Evolutionary conservation across 2,113 vertebrate species (phyloP).

Genomic region (Platichthys flesus): DNA sequence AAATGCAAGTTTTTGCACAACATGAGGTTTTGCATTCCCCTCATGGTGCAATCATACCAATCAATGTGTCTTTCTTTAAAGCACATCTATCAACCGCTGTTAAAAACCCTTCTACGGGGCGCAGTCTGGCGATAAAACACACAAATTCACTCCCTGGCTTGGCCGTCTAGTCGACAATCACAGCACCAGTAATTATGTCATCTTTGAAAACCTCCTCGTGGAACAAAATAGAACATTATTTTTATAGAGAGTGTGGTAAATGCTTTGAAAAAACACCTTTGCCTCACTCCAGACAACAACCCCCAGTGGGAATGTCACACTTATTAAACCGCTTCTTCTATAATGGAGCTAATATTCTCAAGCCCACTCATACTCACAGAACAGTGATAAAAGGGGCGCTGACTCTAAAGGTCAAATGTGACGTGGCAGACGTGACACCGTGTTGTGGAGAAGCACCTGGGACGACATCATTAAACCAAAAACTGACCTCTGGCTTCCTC

Average conservation of each 20-base stretch:
- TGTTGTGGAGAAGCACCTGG: slow-evolving; percentile 32
- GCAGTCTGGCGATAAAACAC: slow-evolving; percentile 13
- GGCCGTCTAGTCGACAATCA: slow-evolving; percentile 34
- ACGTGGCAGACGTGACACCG: slow-evolving; percentile 38
- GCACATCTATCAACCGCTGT: slow-evolving; percentile 35
- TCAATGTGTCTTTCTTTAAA: slow-evolving; percentile 66
- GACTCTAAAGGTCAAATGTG: slow-evolving; percentile 55
- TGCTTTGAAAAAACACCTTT: not conserved
- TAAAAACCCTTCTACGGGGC: slow-evolving; percentile 20
- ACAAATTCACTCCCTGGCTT: slow-evolving; percentile 14
- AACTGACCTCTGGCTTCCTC: slow-evolving; percentile 43
- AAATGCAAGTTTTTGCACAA: slow-evolving; percentile 56
- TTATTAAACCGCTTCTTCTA: slow-evolving; percentile 31
- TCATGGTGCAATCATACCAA: slow-evolving; percentile 65
- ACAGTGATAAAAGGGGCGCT: not conserved
- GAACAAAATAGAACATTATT: slow-evolving; percentile 21
- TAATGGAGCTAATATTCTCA: slow-evolving; percentile 43
- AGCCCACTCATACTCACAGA: not conserved
- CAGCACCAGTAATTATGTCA: slow-evolving; percentile 28
- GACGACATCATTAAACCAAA: slow-evolving; percentile 37
- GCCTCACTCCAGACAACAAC: slow-evolving; percentile 29
- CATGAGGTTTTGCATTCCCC: slow-evolving; percentile 36
- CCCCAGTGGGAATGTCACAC: slow-evolving; percentile 44
- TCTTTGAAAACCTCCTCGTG: slow-evolving; percentile 13
- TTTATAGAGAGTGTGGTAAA: not conserved